A percentile compares a stretch with the other conserved stretches of the same genome.
Evolutionary conservation across 2,113 vertebrate genomes (phyloP).

Genomic region (Hemichromis elongatus): DNA sequence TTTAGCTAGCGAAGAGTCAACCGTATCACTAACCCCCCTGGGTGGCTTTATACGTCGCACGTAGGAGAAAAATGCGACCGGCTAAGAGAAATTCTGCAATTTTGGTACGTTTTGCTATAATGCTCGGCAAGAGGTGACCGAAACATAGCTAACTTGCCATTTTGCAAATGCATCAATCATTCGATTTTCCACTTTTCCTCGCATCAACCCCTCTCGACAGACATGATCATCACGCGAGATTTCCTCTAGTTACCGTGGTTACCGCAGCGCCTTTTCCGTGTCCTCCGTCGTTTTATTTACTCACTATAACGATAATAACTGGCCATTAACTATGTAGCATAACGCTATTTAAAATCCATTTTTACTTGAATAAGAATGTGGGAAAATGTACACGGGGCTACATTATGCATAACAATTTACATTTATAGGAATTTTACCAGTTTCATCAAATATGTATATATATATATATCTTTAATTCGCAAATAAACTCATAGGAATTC

Average conservation of each 20-base stretch:
- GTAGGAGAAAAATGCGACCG: not conserved
- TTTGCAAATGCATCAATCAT: constrained; percentile 58
- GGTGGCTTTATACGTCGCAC: not conserved
- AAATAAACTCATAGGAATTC: not conserved
- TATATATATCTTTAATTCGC: not conserved
- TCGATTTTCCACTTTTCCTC: constrained; percentile 65
- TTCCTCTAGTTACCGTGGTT: constrained; percentile 58
- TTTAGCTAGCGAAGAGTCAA: constrained; percentile 34
- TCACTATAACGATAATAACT: not conserved
- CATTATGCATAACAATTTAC: not conserved
- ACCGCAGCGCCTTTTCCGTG: constrained; percentile 1
- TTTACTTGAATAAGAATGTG: not conserved
- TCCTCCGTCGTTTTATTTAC: not conserved
- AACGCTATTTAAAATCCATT: not conserved
- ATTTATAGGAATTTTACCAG: not conserved
- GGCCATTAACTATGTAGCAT: not conserved
- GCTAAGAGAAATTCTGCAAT: not conserved
- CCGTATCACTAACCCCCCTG: constrained; percentile 6
- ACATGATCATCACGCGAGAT: constrained; percentile 57
- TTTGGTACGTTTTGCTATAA: not conserved
- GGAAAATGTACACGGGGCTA: not conserved
- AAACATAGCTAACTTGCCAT: constrained; percentile 47
- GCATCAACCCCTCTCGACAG: constrained; percentile 32
- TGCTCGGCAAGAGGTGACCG: not conserved
- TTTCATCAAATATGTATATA: not conserved